phyloP scores from a whole-genome alignment of 2,888 invertebrate species.

The Ditula angustiorana region DNA sequence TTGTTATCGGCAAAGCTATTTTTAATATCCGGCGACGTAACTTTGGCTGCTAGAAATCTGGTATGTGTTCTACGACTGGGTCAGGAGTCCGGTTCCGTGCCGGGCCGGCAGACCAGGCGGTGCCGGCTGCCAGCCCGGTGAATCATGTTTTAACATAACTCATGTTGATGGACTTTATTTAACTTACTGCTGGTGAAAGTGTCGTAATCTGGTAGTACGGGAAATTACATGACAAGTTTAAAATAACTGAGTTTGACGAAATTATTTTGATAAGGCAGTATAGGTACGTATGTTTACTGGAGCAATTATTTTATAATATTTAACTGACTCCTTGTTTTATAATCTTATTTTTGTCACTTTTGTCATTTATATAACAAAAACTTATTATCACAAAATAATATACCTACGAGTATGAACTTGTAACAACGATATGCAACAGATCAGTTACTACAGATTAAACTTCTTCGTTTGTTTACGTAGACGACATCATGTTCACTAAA shows the following conservation, averaged over 20 bases:
- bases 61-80: neutral
- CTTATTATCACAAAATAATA: too few species aligned
- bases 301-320: neutral
- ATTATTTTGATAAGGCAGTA: neutral
- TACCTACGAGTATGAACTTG: too few species aligned
- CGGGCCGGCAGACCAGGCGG: conserved; percentile 8
- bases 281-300: neutral
- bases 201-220: neutral
- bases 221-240: neutral
- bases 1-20: neutral
- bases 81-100: neutral
- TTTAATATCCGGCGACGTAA: neutral
- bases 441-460: neutral
- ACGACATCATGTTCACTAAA: conserved; percentile 2
- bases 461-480: neutral
- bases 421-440: too few species aligned
- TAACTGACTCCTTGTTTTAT: neutral
- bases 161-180: conserved; percentile 3
- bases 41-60: neutral
- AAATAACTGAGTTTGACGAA: neutral
- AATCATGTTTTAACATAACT: neutral
- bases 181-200: conserved; percentile 4
- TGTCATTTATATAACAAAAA: too few species aligned
- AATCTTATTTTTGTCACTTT: too few species aligned
- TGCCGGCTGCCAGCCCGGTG: neutral